phyloP scores from a whole-genome alignment of 2,888 invertebrate genomes.

The Limnephilus lunatus region DNA sequence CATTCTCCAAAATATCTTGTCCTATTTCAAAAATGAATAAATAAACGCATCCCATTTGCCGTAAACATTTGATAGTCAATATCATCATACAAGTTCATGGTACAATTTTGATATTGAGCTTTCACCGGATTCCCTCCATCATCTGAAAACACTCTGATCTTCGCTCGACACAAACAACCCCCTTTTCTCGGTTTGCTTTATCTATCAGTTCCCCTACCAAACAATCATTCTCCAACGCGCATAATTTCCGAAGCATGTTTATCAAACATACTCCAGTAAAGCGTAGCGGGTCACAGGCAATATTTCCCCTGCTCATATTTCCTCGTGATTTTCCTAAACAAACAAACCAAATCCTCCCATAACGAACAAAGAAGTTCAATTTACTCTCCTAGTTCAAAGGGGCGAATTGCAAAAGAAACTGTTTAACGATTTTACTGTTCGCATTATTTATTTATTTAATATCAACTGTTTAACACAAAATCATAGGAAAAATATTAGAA shows the following conservation, averaged over 20 bases:
- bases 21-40: not conserved
- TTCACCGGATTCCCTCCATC: not conserved
- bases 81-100: not conserved
- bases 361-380: slow-evolving; percentile 13
- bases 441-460: too few species aligned
- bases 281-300: not conserved
- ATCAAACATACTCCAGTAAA: slow-evolving; percentile 16
- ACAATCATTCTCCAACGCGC: slow-evolving; percentile 2
- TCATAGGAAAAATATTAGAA: too few species aligned
- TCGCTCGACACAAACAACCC: not conserved
- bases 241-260: slow-evolving; percentile 19
- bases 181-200: slow-evolving; percentile 4
- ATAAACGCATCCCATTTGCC: not conserved
- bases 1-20: not conserved
- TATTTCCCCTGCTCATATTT: slow-evolving; percentile 11
- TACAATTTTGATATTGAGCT: not conserved
- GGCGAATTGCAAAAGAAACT: slow-evolving; percentile 13
- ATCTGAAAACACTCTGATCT: not conserved
- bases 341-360: slow-evolving; percentile 24
- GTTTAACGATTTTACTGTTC: not conserved
- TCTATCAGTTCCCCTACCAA: slow-evolving; percentile 2
- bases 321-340: slow-evolving; percentile 39
- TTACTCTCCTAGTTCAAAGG: slow-evolving; percentile 19
- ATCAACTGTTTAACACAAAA: too few species aligned
- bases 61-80: not conserved